A percentile compares a stretch with the other conserved stretches of the same genome.
phyloP scores from a whole-genome alignment of 2,888 invertebrate genomes.

The Ypsolopha sequella region DNA sequence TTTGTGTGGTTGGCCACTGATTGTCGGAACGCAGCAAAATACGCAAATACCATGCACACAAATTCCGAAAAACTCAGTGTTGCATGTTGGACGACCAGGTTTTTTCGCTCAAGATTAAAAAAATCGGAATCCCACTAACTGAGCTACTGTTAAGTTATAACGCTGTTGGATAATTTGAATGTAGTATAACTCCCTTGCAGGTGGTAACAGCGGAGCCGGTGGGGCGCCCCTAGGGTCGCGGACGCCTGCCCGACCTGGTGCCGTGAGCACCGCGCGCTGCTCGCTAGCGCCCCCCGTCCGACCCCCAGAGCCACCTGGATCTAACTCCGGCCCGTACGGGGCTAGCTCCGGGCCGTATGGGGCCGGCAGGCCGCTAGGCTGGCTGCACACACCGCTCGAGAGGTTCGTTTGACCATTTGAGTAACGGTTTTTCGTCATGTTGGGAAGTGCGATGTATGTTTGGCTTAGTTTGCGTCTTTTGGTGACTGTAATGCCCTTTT shows the following conservation, averaged over 20 bases:
- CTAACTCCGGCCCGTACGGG: not conserved
- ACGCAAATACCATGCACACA: no score
- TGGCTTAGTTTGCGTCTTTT: not conserved
- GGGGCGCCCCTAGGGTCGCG: conserved; percentile 68
- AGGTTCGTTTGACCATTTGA: not conserved
- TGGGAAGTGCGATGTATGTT: not conserved
- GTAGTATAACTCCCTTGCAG: conserved; percentile 17
- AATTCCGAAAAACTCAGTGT: no score
- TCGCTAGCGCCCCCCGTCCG: conserved; percentile 29
- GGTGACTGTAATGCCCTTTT: not conserved
- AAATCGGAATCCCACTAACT: no score
- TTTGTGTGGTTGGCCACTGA: no score
- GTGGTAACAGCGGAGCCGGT: conserved; percentile 52
- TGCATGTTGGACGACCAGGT: no score
- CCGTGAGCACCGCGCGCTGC: conserved; percentile 52
- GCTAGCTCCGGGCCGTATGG: no score
- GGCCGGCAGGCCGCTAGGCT: no score
- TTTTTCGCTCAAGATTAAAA: no score
- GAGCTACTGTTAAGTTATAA: no score
- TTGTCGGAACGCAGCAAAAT: no score
- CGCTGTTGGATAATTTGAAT: no score
- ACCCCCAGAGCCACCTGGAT: conserved; percentile 16
- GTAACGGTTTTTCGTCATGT: not conserved
- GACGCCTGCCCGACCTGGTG: conserved; percentile 73
- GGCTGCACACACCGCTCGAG: not conserved